Base-by-base conservation (phyloP, 1,140 invertebrate species). In the Scylla paramamosain region DNA sequence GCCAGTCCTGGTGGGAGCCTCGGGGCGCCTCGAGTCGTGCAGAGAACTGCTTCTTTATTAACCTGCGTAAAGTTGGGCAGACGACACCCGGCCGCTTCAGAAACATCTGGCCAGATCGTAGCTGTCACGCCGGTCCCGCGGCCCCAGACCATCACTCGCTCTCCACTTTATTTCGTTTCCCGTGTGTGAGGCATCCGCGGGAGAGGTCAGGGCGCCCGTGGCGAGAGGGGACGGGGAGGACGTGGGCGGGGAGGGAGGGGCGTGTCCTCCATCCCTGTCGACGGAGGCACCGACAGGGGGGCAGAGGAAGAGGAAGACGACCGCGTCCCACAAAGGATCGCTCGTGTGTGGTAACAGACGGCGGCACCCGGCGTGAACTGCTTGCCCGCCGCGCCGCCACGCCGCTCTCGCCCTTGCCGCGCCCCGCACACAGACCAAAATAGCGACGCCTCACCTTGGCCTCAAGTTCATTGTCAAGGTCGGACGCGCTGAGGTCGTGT, bases 391-490 rank as follows among this genome's bases (percentile, higher is more conserved):
- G 29, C 91, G 59, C 52, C 39, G 93, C 39, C 82, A 45, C 29
- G 92, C 82, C 29, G 86, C 46, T 93, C 84, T 93, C 84, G 93
- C 45, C 28, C 93, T 31, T 88, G 83, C 20, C 31, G 46, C 52
- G 52, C 39, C 52, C 39, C n/a, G 52, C 86, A 87, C 52, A 93
- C n/a, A 48, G 93, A 86, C 88, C 48, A 88, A 93, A 88, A 93
- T 93, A 87, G 93, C 93, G 84, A 82, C 20, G 48, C 46, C 86
- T 88, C 84, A 48, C 28, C 84, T 67, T 88, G 84, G 93, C 93
- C 93, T 93, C 93, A 93, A 93, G 93, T 93, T 93, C 93, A 93
- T 88, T 87, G 93, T 93, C 93, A 93, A 93, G 93, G 93, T 93
- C 93, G 93, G 93, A 93, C 93, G 45, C 86, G 93, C 87, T 93